Evolutionary conservation across 1,140 invertebrate species (phyloP).

Genomic region (Chlorops oryzae): DNA sequence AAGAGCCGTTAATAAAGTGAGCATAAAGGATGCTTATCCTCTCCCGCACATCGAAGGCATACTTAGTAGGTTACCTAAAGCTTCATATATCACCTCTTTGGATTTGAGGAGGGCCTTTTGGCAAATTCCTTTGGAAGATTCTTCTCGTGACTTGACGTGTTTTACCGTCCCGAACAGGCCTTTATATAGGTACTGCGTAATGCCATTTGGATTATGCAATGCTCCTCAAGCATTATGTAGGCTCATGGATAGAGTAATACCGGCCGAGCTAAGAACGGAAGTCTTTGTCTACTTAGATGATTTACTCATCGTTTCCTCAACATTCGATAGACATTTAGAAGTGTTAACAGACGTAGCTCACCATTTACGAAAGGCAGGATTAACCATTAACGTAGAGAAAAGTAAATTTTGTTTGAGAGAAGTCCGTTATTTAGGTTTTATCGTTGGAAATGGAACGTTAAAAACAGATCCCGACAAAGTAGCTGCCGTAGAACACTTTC

Average conservation of each 20-base stretch:
- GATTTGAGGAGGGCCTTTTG: conserved; percentile 16
- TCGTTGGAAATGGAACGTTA: conserved; percentile 34
- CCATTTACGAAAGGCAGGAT: conserved; percentile 14
- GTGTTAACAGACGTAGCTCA: conserved; percentile 23
- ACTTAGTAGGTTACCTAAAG: conserved; percentile 30
- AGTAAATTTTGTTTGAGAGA: conserved; percentile 22
- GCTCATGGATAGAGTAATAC: conserved; percentile 9
- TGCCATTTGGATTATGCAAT: conserved; percentile 15
- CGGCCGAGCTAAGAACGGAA: conserved; percentile 1
- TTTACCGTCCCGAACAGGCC: conserved; percentile 33
- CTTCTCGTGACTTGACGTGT: conserved; percentile 36
- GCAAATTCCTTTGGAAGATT: conserved; percentile 21
- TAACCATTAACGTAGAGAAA: conserved; percentile 21
- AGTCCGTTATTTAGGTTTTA: conserved; percentile 18
- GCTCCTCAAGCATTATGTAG: conserved; percentile 8
- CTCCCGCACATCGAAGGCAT: conserved; percentile 32
- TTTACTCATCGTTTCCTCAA: conserved; percentile 32
- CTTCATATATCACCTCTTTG: conserved; percentile 18
- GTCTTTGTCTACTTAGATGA: conserved; percentile 31
- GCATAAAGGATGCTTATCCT: conserved; percentile 33
- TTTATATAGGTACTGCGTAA: conserved; percentile 28
- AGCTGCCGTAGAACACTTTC: conserved; percentile 11
- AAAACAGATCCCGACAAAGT: conserved; percentile 30
- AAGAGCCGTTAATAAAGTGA: conserved; percentile 39
- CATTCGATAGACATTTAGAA: conserved; percentile 39